These are phyloP conservation scores for Cydia pomonella DNA, from an alignment of 1,140 invertebrate species.

Conservation along the genomic window DNA sequence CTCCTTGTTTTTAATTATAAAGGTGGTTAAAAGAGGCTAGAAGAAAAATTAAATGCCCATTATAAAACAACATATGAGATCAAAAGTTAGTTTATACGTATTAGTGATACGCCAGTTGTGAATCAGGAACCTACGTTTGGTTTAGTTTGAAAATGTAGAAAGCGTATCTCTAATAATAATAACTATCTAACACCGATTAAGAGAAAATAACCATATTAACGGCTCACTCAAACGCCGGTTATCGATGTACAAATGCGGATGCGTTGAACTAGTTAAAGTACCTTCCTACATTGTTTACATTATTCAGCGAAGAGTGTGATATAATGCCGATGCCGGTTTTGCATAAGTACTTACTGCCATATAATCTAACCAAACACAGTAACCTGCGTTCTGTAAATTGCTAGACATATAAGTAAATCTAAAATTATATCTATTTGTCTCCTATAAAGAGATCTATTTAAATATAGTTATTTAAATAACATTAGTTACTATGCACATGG, in stretches of 20 bases:
- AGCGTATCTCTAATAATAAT: neutral
- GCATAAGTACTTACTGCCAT: neutral
- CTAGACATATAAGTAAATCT: neutral
- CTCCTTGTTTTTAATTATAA: too few species aligned
- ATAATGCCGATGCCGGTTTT: neutral
- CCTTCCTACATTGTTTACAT: conserved; percentile 4
- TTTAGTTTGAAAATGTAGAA: too few species aligned
- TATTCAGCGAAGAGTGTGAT: conserved; percentile 6
- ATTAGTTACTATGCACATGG: too few species aligned
- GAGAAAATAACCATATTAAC: neutral
- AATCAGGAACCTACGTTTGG: too few species aligned
- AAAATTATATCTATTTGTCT: neutral
- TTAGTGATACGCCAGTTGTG: too few species aligned
- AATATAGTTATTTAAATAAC: neutral
- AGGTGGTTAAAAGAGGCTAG: too few species aligned
- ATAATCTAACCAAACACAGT: neutral
- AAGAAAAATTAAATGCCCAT: too few species aligned
- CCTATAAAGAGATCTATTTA: neutral
- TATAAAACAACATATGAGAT: too few species aligned
- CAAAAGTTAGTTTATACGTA: too few species aligned
- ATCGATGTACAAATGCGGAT: neutral
- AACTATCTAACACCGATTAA: neutral
- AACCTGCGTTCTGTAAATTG: neutral
- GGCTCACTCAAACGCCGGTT: neutral
- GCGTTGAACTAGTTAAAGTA: neutral